Evolutionary conservation across 2,888 invertebrate species (phyloP).

Genomic region (Nemurella pictetii): DNA sequence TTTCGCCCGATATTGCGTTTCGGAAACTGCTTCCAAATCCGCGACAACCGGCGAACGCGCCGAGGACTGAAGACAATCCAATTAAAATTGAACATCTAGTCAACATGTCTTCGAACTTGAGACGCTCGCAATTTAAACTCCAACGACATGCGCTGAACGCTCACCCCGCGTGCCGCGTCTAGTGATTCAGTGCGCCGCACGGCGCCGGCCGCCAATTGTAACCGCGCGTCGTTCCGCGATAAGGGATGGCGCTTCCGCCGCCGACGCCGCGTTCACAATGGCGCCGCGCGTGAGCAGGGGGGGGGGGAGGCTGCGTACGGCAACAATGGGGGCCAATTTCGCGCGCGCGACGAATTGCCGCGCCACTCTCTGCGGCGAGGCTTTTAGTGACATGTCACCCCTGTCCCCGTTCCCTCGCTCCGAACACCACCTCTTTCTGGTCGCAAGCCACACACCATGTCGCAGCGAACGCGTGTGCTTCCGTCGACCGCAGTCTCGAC

Average conservation of each 20-base stretch:
- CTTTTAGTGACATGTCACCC: not conserved
- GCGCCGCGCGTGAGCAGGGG: not conserved
- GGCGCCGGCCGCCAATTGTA: not conserved
- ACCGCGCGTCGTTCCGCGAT: not conserved
- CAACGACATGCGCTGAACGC: not conserved
- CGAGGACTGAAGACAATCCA: no score
- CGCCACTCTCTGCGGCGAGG: not conserved
- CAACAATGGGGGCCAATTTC: not conserved
- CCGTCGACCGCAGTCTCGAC: not conserved
- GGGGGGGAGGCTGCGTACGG: no score
- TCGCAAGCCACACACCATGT: no score
- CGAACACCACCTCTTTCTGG: not conserved
- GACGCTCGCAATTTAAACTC: no score
- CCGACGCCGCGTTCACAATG: not conserved
- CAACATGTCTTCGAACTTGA: no score
- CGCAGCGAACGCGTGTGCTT: not conserved
- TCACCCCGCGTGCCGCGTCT: not conserved
- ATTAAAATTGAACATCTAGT: no score
- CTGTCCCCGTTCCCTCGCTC: not conserved
- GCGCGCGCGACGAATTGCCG: not conserved
- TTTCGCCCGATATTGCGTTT: no score
- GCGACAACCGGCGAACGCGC: no score
- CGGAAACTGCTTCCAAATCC: no score
- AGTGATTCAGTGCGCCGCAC: not conserved
- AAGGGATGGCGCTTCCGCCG: not conserved